Base-by-base conservation (phyloP, 2,113 vertebrate species). In the Neomonachus schauinslandi region DNA sequence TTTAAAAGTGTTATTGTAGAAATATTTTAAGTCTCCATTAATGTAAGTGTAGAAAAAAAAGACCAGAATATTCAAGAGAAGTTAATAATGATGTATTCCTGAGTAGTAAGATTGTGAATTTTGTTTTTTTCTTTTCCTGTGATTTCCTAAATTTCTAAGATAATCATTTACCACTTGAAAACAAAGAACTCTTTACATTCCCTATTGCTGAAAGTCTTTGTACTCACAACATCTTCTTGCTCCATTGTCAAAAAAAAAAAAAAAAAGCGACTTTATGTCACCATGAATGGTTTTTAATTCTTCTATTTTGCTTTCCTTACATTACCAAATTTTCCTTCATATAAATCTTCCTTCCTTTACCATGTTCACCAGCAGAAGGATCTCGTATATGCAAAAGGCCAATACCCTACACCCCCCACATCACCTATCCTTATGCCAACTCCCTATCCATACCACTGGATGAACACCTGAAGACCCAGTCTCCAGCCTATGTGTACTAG, bases 251-350 rank as follows among this genome's bases (percentile, higher is more conserved):
- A 51, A 26, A 92, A 81, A 76, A 42, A 92, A 81, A 76, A 42
- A 49, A 42, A 59, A 33, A 67, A 67, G 63, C 15, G 13, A 67
- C 63, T 33, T 36, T 65, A 51, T 59, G 26, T 49, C 61, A 69
- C 22, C 55, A 83, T 63, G 39, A 89, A 82, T 92, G 7, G 6
- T 49, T 91, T 95, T 94, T 42, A 83, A 93, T 90, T 80, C 51
- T 89, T 91, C 67, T 59, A n/a, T 67, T 92, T 87, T 95, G 76
- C 59, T 91, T 94, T 57, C 21, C 77, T 89, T 80, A 87, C 14
- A 59, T 88, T 49, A 28, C 4, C n/a, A 96, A 77, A 79, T 95
- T 91, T 97, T 96, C 92, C 72, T 76, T 59, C 95, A 80, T 97
- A 94, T 93, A 95, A 96, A 95, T 31, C 2, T 89, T 65, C 31